phyloP scores from a whole-genome alignment of 2,797 vertebrate species.

The Myripristis murdjan region DNA sequence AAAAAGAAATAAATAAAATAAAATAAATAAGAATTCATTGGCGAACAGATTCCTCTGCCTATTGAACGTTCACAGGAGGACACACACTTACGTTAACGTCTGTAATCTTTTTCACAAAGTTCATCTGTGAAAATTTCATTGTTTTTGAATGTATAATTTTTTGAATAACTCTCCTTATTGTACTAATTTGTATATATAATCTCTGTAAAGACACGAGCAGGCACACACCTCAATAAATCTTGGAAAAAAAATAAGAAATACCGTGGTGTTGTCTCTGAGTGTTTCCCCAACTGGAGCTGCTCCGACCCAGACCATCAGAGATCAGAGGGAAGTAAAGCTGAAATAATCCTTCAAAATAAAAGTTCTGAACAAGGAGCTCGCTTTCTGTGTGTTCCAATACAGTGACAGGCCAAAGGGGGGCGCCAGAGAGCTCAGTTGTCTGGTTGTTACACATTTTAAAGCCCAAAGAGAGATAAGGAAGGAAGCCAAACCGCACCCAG shows the following conservation, averaged over 20 bases:
- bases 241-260: constrained; percentile 60
- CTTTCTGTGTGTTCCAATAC: no score
- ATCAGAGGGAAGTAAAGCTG: no score
- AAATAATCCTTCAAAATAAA: no score
- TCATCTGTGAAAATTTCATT: constrained; percentile 47
- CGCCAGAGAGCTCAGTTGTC: no score
- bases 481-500: no score
- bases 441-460: no score
- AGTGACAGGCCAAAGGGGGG: no score
- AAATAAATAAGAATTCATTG: neutral
- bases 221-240: constrained; percentile 88
- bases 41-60: no score
- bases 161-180: constrained; percentile 58
- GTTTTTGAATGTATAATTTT: constrained; percentile 62
- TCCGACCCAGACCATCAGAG: no score
- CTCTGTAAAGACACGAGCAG: constrained; percentile 87
- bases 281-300: no score
- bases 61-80: neutral
- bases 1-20: neutral
- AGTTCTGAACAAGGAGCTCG: no score
- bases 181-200: constrained; percentile 93
- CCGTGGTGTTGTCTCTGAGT: neutral
- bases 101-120: constrained; percentile 46
- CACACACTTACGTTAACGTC: constrained; percentile 49
- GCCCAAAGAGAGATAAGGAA: no score